A percentile compares a stretch with the other conserved stretches of the same genome.
These are phyloP conservation scores for Lycodopsis pacificus DNA, from an alignment of 2,797 vertebrate species.

Conservation along the genomic window DNA sequence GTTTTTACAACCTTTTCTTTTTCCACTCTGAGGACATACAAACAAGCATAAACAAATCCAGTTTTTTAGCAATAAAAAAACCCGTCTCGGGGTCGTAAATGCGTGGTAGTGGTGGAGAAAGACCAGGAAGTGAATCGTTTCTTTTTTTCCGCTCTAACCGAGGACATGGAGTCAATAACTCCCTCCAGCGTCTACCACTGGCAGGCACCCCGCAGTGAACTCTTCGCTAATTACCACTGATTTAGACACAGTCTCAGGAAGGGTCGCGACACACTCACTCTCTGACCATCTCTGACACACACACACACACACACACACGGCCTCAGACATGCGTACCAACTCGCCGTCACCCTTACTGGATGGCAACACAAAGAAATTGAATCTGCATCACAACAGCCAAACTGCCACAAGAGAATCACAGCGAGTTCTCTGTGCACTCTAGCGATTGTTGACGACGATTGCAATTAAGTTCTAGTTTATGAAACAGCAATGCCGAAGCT, in stretches of 20 bases:
- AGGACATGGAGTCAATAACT: conserved; percentile 83
- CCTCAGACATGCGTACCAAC: conserved; percentile 61
- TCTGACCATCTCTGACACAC: conserved; percentile 63
- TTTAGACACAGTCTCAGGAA: conserved; percentile 81
- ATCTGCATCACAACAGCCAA: conserved; percentile 24
- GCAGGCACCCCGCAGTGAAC: conserved; percentile 82
- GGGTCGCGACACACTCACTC: conserved; percentile 74
- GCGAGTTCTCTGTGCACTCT: not conserved
- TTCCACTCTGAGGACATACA: conserved; percentile 70
- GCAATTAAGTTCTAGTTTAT: conserved; percentile 16
- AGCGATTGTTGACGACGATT: not conserved
- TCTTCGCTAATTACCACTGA: conserved; percentile 83
- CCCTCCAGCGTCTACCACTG: conserved; percentile 80
- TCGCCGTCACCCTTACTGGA: conserved; percentile 48
- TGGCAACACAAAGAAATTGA: conserved; percentile 48
- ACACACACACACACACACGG: conserved; percentile 32
- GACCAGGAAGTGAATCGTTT: conserved; percentile 59
- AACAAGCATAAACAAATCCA: conserved; percentile 80
- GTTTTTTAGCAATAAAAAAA: conserved; percentile 71
- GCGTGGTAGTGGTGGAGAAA: conserved; percentile 69
- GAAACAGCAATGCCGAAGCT: not conserved
- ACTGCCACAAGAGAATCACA: not conserved
- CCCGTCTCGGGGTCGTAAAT: conserved; percentile 71
- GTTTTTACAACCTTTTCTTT: conserved; percentile 73
- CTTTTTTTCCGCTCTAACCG: conserved; percentile 54